These are phyloP conservation scores for Folsomia manolachei DNA, from an alignment of 2,888 invertebrate species.

Conservation along the genomic window DNA sequence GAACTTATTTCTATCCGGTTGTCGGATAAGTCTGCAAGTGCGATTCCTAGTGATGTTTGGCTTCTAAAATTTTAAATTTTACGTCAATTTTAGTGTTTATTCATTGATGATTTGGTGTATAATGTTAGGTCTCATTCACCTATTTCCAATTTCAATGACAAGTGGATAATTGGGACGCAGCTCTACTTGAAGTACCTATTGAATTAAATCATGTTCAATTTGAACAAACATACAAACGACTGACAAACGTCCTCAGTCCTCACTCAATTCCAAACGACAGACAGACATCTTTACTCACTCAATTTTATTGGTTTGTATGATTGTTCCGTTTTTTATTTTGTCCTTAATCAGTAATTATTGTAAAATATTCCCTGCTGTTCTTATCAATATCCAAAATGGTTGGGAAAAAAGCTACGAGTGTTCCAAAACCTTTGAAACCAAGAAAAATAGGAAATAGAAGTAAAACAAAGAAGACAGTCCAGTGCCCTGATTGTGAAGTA, in stretches of 20 bases:
- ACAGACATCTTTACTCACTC: no score
- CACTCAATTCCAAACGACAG: no score
- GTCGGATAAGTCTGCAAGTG: conserved; percentile 42
- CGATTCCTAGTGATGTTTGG: conserved; percentile 46
- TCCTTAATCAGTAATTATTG: no score
- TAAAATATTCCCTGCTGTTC: no score
- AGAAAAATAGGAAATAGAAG: neutral
- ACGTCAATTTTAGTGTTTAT: neutral
- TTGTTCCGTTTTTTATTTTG: no score
- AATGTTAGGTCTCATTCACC: conserved; percentile 25
- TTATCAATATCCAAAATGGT: no score
- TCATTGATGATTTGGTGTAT: neutral
- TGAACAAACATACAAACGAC: neutral
- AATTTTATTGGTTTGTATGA: no score
- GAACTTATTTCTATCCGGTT: conserved; percentile 47
- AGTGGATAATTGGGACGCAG: conserved; percentile 45
- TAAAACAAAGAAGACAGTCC: neutral
- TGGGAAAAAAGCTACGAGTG: no score
- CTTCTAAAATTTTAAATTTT: conserved; percentile 27
- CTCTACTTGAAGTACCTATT: conserved; percentile 47
- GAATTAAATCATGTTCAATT: neutral
- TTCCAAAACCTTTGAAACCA: no score
- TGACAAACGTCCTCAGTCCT: no score
- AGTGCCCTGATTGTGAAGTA: neutral
- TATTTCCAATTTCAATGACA: conserved; percentile 49